Evolutionary conservation across 2,113 vertebrate species (phyloP), one percentile per base, ranked within the genome.

Genomic region (Cololabis saira): DNA sequence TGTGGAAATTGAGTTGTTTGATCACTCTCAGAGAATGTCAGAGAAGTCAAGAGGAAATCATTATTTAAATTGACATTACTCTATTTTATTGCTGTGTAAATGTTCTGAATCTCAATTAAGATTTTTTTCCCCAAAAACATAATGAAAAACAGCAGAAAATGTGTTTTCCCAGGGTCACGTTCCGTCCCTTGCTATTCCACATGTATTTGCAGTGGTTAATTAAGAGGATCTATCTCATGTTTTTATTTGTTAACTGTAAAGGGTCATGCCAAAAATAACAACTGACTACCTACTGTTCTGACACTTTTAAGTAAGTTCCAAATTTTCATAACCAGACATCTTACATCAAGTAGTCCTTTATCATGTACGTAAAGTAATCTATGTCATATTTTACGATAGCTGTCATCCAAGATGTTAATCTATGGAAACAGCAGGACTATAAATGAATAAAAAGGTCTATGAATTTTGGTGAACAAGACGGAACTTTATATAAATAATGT

Each of bases 401-500:
- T 64, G 30, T 72, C 75, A 43, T 78, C 81, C 42, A 33, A 61
- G 27, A 80, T 43, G 24, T 58, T 56, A 52, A 69, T 65, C 51
- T 78, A 56, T 66, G 44, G 22, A 73, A 72, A 73, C 78, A 53
- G 80, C 56, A 61, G 21, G 1, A 63, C 48, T 71, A 79, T 70
- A 69, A 78, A 61, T 77, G 41, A 61, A 75, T 81, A 78, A 65
- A 41, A 66, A 68, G 53, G 51, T 83, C 37, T 48, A 74, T 78
- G 71, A 37, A 85, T 85, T 79, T 67, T 90, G 75, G 55, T 75
- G 57, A 74, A 69, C 64, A 75, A 77, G 52, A 81, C 0, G 48
- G 66, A 82, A 78, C 83, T 85, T 84, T 85, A 87, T 90, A 83
- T 91, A 87, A 89, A 90, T 91, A 67, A 90, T 92, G 90, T 93